Evolutionary conservation across 2,888 invertebrate species (phyloP).

Genomic region (Serripes groenlandicus): DNA sequence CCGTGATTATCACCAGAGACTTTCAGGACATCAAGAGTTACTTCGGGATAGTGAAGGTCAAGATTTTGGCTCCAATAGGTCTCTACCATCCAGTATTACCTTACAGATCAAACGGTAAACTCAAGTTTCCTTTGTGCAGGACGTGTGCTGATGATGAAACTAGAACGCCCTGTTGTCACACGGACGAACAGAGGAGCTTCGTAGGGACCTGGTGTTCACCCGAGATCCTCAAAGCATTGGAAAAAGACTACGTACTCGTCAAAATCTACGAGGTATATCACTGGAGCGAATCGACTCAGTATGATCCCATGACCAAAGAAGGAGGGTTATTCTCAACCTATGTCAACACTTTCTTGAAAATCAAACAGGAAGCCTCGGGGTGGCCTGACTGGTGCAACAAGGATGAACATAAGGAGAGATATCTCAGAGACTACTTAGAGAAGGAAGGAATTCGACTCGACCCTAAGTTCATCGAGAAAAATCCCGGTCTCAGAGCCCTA

Average conservation of each 20-base stretch:
- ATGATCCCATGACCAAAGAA: slow-evolving; percentile 28
- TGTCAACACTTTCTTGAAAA: slow-evolving; percentile 69
- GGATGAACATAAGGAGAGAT: slow-evolving; percentile 64
- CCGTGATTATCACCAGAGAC: slow-evolving; percentile 18
- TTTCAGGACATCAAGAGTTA: slow-evolving; percentile 32
- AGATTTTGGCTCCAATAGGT: slow-evolving; percentile 61
- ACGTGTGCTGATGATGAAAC: slow-evolving; percentile 65
- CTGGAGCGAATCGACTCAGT: slow-evolving; percentile 67
- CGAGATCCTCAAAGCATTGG: slow-evolving; percentile 81
- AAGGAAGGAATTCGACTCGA: slow-evolving; percentile 59
- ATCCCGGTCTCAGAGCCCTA: slow-evolving; percentile 53
- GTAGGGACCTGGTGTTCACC: slow-evolving; percentile 83
- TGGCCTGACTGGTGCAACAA: slow-evolving; percentile 47
- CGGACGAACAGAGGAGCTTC: slow-evolving; percentile 72
- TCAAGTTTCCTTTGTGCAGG: slow-evolving; percentile 84
- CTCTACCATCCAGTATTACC: slow-evolving; percentile 82
- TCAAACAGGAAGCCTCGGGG: slow-evolving; percentile 49
- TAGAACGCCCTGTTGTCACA: slow-evolving; percentile 76
- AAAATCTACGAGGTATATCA: slow-evolving; percentile 79
- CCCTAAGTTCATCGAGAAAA: slow-evolving; percentile 39
- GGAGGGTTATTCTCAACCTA: slow-evolving; percentile 78
- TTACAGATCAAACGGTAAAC: slow-evolving; percentile 70
- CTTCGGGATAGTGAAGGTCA: slow-evolving; percentile 63
- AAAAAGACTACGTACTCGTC: slow-evolving; percentile 79
- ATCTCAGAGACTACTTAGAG: slow-evolving; percentile 60